These are phyloP conservation scores for Mystacides longicornis DNA, from an alignment of 2,888 invertebrate species.

Conservation along the genomic window DNA sequence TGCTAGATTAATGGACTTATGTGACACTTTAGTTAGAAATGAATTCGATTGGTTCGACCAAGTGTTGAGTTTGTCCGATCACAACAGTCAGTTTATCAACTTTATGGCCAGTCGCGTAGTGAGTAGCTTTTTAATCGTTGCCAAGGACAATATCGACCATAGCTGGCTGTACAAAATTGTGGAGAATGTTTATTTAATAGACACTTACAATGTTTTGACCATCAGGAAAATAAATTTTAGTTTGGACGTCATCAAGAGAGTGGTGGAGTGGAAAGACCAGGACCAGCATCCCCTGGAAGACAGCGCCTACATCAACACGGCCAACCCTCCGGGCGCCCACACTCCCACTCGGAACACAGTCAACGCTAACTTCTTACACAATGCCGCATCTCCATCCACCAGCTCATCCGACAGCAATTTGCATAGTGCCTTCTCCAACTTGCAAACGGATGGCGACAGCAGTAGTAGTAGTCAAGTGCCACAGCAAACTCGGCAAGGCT, in stretches of 20 bases:
- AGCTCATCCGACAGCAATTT: constrained; percentile 26
- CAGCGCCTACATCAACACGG: constrained; percentile 42
- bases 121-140: constrained; percentile 75
- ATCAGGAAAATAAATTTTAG: constrained; percentile 76
- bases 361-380: constrained; percentile 39
- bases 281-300: constrained; percentile 76
- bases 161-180: constrained; percentile 73
- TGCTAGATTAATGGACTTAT: constrained; percentile 69
- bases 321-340: constrained; percentile 28
- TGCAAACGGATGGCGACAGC: constrained; percentile 34
- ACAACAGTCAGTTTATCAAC: constrained; percentile 71
- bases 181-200: constrained; percentile 60
- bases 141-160: constrained; percentile 72
- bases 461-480: neutral
- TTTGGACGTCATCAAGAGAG: constrained; percentile 75
- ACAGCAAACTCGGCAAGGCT: constrained; percentile 21
- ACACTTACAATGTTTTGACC: constrained; percentile 57
- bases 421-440: constrained; percentile 43
- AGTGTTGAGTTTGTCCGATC: constrained; percentile 71
- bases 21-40: constrained; percentile 71
- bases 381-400: constrained; percentile 30
- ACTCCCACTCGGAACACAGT: constrained; percentile 34
- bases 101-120: constrained; percentile 73
- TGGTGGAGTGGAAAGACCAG: constrained; percentile 83
- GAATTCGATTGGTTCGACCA: constrained; percentile 79